A percentile compares a stretch with the other conserved stretches of the same genome.
phyloP scores from a whole-genome alignment of 2,888 invertebrate genomes.

The Eupithecia pulchellata region DNA sequence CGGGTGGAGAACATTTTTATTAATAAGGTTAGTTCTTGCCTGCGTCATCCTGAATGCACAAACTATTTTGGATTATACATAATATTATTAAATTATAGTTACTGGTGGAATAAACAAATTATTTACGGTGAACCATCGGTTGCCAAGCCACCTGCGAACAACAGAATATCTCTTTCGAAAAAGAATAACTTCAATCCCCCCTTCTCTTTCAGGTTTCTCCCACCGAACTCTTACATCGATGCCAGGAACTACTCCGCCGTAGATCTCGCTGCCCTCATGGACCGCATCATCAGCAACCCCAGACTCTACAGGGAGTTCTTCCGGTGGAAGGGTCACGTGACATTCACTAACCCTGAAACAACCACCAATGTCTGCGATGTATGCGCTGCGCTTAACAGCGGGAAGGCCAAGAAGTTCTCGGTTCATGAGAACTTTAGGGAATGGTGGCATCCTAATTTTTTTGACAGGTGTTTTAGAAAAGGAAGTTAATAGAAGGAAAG shows the following conservation, averaged over 20 bases:
- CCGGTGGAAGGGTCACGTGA: slow-evolving; percentile 63
- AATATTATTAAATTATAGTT: too few relatives aligned
- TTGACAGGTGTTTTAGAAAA: slow-evolving; percentile 38
- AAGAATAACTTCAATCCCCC: neutral
- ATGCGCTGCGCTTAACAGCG: slow-evolving; percentile 65
- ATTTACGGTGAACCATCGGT: too few relatives aligned
- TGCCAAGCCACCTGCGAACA: too few relatives aligned
- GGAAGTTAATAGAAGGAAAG: neutral
- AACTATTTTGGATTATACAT: too few relatives aligned
- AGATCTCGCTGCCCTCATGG: slow-evolving; percentile 60
- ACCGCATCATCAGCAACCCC: slow-evolving; percentile 55
- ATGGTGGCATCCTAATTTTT: slow-evolving; percentile 68
- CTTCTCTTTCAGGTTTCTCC: slow-evolving; percentile 67
- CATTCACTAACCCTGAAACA: slow-evolving; percentile 52
- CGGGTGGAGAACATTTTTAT: too few relatives aligned
- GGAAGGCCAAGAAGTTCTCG: slow-evolving; percentile 34
- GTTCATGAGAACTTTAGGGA: slow-evolving; percentile 60
- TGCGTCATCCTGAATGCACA: too few relatives aligned
- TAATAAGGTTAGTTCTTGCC: too few relatives aligned
- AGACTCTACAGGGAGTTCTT: slow-evolving; percentile 61
- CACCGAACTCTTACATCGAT: slow-evolving; percentile 72
- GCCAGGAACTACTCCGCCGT: slow-evolving; percentile 49
- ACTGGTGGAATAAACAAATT: too few relatives aligned
- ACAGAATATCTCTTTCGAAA: too few relatives aligned
- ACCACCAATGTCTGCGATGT: slow-evolving; percentile 63